Conservation (phyloP, 2,797 vertebrate genomes). For the Decapterus maruadsi region DNA sequence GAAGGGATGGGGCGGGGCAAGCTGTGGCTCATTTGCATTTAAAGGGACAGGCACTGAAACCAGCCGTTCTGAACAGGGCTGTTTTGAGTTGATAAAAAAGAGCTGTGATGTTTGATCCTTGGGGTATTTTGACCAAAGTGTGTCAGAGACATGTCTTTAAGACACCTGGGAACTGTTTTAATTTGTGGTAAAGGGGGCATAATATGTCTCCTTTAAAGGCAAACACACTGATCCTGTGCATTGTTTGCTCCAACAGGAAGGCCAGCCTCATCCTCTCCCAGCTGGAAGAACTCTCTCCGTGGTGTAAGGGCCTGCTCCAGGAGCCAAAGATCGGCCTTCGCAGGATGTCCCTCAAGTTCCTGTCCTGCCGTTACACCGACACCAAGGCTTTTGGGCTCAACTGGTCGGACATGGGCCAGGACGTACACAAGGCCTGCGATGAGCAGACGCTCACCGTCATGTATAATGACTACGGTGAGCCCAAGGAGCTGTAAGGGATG, state of each 20-base stretch:
- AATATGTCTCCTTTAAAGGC: background rate
- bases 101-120: too few relatives aligned
- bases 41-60: too few relatives aligned
- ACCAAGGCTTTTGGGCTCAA: constrained; percentile 94
- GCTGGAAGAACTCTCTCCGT: constrained; percentile 92
- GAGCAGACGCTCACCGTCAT: constrained; percentile 94
- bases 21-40: too few relatives aligned
- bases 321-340: constrained; percentile 96
- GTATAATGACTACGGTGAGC: constrained; percentile 97
- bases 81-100: too few relatives aligned
- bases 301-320: constrained; percentile 95
- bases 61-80: too few relatives aligned
- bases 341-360: constrained; percentile 92
- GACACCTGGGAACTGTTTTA: too few relatives aligned
- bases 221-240: background rate
- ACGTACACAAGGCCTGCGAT: constrained; percentile 96
- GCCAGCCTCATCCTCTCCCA: constrained; percentile 96
- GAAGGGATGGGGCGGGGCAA: too few relatives aligned
- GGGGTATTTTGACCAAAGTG: too few relatives aligned
- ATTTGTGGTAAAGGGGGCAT: too few relatives aligned
- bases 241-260: constrained; percentile 87
- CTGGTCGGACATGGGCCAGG: constrained; percentile 94
- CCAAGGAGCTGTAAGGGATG: constrained; percentile 88
- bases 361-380: constrained; percentile 97
- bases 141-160: too few relatives aligned